These are phyloP conservation scores for Oryzias melastigma DNA, from an alignment of 2,113 vertebrate genomes.

Conservation along the genomic window DNA sequence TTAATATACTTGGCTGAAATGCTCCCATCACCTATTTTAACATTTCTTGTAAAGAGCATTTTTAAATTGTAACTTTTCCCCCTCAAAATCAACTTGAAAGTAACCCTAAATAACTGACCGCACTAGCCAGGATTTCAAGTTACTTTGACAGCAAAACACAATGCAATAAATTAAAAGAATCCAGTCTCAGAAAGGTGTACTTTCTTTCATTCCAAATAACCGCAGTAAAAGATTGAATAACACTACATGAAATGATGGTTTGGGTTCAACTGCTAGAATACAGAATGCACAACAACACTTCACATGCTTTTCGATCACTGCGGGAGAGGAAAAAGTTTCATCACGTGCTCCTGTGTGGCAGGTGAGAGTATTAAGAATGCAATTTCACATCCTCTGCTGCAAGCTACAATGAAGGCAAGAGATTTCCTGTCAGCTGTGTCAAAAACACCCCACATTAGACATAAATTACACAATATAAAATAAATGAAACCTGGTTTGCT, in stretches of 20 bases:
- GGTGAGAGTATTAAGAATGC: conserved; percentile 42
- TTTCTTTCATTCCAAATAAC: too few relatives aligned
- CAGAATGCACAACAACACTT: background rate
- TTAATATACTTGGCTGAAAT: too few relatives aligned
- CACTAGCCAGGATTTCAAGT: too few relatives aligned
- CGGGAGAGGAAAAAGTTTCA: conserved; percentile 14
- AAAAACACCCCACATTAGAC: conserved; percentile 15
- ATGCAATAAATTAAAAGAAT: too few relatives aligned
- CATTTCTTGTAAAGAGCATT: too few relatives aligned
- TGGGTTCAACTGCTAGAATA: background rate
- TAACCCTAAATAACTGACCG: too few relatives aligned
- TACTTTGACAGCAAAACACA: too few relatives aligned
- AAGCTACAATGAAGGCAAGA: conserved; percentile 40
- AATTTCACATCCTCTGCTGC: conserved; percentile 62
- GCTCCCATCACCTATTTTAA: too few relatives aligned
- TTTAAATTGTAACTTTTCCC: too few relatives aligned
- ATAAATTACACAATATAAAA: conserved; percentile 15
- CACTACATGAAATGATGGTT: background rate
- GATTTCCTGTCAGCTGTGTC: conserved; percentile 55
- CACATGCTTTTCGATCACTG: conserved; percentile 46
- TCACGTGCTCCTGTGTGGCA: conserved; percentile 7
- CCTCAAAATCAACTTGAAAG: too few relatives aligned
- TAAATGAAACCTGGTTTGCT: conserved; percentile 14
- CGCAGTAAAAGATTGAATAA: background rate
- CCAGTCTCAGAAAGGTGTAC: too few relatives aligned